Percentiles rank a stretch among this genome's conserved stretches.
These are phyloP conservation scores for Porites divaricata DNA, from an alignment of 92 coral and sea anemone species.

Conservation along the genomic window DNA sequence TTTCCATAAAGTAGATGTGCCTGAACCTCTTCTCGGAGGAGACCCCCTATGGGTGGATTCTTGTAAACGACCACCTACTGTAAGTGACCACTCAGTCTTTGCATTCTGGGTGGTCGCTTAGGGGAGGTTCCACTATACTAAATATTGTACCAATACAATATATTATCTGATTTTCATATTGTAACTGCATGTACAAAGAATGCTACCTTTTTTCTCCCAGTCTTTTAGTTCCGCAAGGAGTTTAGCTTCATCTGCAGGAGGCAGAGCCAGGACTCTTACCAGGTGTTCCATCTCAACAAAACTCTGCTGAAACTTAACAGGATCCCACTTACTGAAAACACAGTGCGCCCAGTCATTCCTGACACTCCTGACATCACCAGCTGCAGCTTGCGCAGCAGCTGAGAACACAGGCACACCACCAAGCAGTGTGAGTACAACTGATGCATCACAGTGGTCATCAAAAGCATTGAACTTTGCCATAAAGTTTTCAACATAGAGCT, in stretches of 20 bases:
- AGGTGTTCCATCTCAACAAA: slow-evolving; percentile 40
- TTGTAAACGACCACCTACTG: too few relatives aligned
- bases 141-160: too few relatives aligned
- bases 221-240: slow-evolving; percentile 29
- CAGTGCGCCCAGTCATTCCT: slow-evolving; percentile 71
- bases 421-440: slow-evolving; percentile 52
- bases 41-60: too few relatives aligned
- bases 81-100: too few relatives aligned
- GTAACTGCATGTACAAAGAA: not conserved
- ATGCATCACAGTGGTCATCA: slow-evolving; percentile 63
- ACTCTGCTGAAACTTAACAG: slow-evolving; percentile 12
- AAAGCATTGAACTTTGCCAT: slow-evolving; percentile 64
- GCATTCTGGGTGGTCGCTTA: too few relatives aligned
- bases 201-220: slow-evolving; percentile 48
- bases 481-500: slow-evolving; percentile 39
- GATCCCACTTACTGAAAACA: slow-evolving; percentile 49
- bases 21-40: too few relatives aligned
- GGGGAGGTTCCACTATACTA: too few relatives aligned
- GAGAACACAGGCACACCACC: slow-evolving; percentile 54
- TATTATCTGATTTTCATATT: too few relatives aligned
- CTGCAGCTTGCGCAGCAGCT: slow-evolving; percentile 43
- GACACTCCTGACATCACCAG: slow-evolving; percentile 41
- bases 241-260: slow-evolving; percentile 15
- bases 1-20: too few relatives aligned
- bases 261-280: slow-evolving; percentile 20